Evolutionary conservation across 1,140 invertebrate species (phyloP).

Genomic region (Drosophila sp.): DNA sequence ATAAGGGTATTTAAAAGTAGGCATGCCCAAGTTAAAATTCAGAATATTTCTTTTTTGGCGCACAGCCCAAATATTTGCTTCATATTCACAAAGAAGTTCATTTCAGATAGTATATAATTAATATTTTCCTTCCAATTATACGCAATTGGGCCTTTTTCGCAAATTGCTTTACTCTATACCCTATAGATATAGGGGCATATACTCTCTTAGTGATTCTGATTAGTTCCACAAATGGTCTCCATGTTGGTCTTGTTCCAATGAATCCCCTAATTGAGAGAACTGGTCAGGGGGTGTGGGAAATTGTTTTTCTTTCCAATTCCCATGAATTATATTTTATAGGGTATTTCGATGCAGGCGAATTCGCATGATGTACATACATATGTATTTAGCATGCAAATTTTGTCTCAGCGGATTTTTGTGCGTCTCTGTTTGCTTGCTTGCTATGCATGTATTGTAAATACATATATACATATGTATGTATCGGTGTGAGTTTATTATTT

Average conservation of each 20-base stretch:
- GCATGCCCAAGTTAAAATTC: neutral
- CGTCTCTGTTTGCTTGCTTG: slow-evolving; percentile 13
- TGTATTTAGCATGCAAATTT: slow-evolving; percentile 62
- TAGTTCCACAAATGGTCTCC: too few relatives aligned
- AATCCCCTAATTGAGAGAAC: too few relatives aligned
- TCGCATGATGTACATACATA: slow-evolving; percentile 5
- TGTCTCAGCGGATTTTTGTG: slow-evolving; percentile 25
- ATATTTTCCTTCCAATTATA: slow-evolving; percentile 13
- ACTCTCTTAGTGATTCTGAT: too few relatives aligned
- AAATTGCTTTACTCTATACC: slow-evolving; percentile 15
- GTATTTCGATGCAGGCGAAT: slow-evolving; percentile 37
- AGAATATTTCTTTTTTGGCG: neutral
- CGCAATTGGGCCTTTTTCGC: slow-evolving; percentile 2
- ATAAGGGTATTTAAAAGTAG: neutral
- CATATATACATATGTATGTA: neutral
- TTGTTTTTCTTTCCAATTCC: too few relatives aligned
- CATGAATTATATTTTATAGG: neutral
- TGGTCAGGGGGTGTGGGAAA: too few relatives aligned
- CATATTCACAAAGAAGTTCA: slow-evolving; percentile 6
- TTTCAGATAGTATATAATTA: slow-evolving; percentile 13
- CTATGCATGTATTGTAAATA: neutral
- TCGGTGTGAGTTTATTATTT: slow-evolving; percentile 60
- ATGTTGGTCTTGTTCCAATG: too few relatives aligned
- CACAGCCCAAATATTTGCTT: slow-evolving; percentile 6
- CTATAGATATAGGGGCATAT: neutral